Base-by-base conservation (phyloP, 2,113 vertebrate species). In the Leptosomus discolor region DNA sequence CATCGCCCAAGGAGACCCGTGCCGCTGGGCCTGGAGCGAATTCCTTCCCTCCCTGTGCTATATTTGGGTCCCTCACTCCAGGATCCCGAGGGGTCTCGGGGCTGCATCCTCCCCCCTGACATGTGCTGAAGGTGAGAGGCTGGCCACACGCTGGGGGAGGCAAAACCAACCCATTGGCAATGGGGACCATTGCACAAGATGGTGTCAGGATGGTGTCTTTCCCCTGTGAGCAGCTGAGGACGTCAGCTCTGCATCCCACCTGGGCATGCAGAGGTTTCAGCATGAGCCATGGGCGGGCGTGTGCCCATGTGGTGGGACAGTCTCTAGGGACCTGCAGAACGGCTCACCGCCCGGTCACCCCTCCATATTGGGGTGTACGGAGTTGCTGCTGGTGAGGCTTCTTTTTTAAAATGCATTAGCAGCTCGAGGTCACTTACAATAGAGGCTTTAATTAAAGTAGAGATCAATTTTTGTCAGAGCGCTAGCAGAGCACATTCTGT, bases 361-460 rank as follows among this genome's bases (percentile, higher is more conserved):
- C 81, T 54, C 18, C 0, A 1, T n/a, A 16, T 20, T 39, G 63
- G 75, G 61, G 12, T 12, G 19, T 76, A 68, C 7, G 48, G 92
- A 68, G 95, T 82, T 82, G 88, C 91, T 63, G 79, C 86, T 80
- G 76, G 76, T 5, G 0, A 94, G 70, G 85, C 76, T 96, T 89
- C 85, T 37, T 95, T 89, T 95, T 82, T 60, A 70, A 96, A 93
- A 95, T 84, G 92, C 96, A 85, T 96, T 93, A 91, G 94, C 88
- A 67, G 91, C 87, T 93, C 37, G 79, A 95, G 97, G 96, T 97
- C 96, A 97, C 85, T 96, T 92, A 74, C 96, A 95, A 92, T 65
- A 84, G 96, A 81, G 91, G 92, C 71, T 98, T 96, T 98, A 97
- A 98, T 97, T 97, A 97, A 97, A 95, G 91, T 4, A n/a, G 94